phyloP scores from a whole-genome alignment of 2,113 vertebrate species.

The Chloebia gouldiae region DNA sequence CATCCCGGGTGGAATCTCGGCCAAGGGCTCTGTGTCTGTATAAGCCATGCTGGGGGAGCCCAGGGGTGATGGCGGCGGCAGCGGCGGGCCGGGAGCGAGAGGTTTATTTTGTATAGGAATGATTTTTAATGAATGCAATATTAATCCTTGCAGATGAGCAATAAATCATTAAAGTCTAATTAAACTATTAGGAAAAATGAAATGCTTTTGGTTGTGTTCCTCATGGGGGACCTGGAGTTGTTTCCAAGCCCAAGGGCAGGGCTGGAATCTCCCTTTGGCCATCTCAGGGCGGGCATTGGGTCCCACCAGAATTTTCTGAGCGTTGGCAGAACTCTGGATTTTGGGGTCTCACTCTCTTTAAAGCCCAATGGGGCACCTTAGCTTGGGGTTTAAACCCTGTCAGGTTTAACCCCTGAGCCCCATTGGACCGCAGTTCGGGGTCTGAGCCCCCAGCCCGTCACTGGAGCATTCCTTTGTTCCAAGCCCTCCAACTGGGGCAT shows the following conservation, averaged over 20 bases:
- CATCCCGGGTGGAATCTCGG: background rate
- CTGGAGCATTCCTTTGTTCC: background rate
- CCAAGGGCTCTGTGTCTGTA: conserved; percentile 68
- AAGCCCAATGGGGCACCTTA: rapidly evolving
- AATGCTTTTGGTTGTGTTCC: background rate
- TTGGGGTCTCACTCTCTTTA: background rate
- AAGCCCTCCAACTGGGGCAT: rapidly evolving
- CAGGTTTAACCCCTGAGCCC: no score
- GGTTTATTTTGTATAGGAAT: conserved; percentile 82
- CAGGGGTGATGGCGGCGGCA: conserved; percentile 31
- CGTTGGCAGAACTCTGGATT: rapidly evolving
- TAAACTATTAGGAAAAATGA: conserved; percentile 66
- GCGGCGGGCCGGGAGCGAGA: conserved; percentile 63
- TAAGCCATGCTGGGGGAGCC: conserved; percentile 60
- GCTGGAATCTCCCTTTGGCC: background rate
- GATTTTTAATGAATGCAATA: conserved; percentile 86
- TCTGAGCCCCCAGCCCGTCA: background rate
- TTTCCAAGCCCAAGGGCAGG: rapidly evolving
- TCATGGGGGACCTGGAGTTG: rapidly evolving
- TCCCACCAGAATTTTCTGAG: rapidly evolving
- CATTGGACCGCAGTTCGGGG: rapidly evolving
- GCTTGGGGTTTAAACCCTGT: background rate
- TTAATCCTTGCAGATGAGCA: conserved; percentile 84
- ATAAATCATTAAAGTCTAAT: conserved; percentile 82
- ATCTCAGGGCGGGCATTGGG: rapidly evolving